Base-by-base conservation (phyloP, 2,888 invertebrate genomes). In the Eupithecia abbreviata region DNA sequence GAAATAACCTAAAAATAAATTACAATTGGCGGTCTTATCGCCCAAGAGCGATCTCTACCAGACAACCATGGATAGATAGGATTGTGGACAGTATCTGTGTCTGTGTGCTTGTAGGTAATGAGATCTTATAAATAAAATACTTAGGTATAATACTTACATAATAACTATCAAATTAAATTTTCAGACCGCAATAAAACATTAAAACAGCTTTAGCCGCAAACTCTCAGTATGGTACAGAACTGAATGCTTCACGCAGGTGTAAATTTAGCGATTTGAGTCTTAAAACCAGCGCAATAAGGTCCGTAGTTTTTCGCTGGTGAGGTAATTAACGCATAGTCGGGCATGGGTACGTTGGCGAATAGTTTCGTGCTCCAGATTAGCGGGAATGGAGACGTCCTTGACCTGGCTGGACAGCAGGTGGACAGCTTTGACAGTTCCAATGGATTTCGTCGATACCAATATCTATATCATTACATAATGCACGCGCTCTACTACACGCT, bases 341-440 rank as follows among this genome's bases (percentile, higher is more conserved):
- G 74, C 73, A 77, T 78, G 77, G 76, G 76, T 77, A 73, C 49
- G 79, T 75, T 72, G 73, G 75, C 75, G 77, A 80, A 80, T 80
- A 80, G 77, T 81, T 79, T 77, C 69, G 75, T 71, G 77, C 47
- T 78, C 75, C 80, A 79, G 80, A 80, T 81, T 74, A 79, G 74
- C 74, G 77, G 73, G 79, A 79, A 82, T 80, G 81, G 79, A 75
- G 73, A n/a, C 77, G 80, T 71, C 82, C 81, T 82, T 81, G 81
- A 81, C 79, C 79, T 43, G 77, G 12, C 58, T n/a, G 62, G 4
- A 49, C 30, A 51, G 76, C 74, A 74, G 77, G 78, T 77, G 58
- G 55, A 76, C 77, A 71, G 45, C 12, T 18, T 47, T 47, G n/a
- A 68, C 45, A 68, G 42, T 41, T 42, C 13, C 3, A 42, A 42